A percentile compares a stretch with the other conserved stretches of the same genome.
Conservation (phyloP, 2,113 vertebrate genomes). For the Okapia johnstoni region DNA sequence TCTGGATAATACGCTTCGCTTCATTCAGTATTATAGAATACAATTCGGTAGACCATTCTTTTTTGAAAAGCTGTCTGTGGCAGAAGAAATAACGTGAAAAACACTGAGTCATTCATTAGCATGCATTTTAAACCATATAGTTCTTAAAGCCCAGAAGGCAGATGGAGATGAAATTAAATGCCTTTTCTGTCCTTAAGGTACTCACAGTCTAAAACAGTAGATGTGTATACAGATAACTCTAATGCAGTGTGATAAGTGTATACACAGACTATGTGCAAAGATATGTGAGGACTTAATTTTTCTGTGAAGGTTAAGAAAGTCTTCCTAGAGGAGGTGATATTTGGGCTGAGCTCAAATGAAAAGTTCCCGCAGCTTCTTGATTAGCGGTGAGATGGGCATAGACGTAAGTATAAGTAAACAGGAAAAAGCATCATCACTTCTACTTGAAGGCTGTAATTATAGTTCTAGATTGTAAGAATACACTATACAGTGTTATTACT, state of each 20-base stretch:
- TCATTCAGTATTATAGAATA: background rate
- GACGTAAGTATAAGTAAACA: background rate
- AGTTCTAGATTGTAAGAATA: background rate
- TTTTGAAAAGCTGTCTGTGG: background rate
- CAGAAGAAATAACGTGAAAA: background rate
- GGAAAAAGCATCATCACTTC: background rate
- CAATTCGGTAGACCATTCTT: background rate
- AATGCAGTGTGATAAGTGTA: background rate
- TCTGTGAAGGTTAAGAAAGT: background rate
- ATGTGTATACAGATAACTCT: background rate
- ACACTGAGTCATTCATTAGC: background rate
- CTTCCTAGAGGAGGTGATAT: background rate
- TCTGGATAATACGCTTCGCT: background rate
- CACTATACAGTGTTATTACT: background rate
- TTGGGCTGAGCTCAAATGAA: background rate
- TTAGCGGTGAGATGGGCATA: background rate
- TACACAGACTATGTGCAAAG: background rate
- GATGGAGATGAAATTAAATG: background rate
- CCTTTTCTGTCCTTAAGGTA: background rate
- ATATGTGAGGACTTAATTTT: background rate
- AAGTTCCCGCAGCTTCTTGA: background rate
- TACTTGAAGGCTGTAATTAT: background rate
- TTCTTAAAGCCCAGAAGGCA: background rate
- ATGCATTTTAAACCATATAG: background rate
- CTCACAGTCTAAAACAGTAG: background rate